Conservation (phyloP, 53 echinoderm and acorn worm genomes). For the Glandiceps talaboti region DNA sequence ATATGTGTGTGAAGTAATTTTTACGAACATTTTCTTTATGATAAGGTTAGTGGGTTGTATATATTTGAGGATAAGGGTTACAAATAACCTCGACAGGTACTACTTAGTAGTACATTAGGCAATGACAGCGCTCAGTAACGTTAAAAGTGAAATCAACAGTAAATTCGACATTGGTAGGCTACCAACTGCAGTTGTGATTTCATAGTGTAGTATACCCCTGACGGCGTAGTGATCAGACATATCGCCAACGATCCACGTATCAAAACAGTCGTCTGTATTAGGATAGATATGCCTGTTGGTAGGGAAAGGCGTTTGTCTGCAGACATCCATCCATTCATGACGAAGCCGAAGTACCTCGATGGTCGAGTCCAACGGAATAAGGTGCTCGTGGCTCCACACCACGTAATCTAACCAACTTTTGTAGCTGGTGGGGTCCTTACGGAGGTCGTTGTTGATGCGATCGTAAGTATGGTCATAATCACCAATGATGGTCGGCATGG, state of each 20-base stretch:
- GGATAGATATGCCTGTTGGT: constrained; percentile 27
- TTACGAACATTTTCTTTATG: too few relatives aligned
- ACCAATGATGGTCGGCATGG: constrained; percentile 37
- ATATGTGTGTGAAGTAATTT: too few relatives aligned
- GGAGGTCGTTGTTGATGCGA: constrained; percentile 41
- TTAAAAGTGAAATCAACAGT: too few relatives aligned
- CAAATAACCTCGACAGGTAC: too few relatives aligned
- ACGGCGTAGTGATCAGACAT: constrained; percentile 82
- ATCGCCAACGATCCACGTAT: constrained; percentile 31
- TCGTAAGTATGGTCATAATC: constrained; percentile 48
- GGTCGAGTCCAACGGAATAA: constrained; percentile 38
- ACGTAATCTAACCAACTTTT: constrained; percentile 60
- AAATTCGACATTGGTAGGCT: too few relatives aligned
- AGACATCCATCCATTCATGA: constrained; percentile 26
- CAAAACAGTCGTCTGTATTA: constrained; percentile 24
- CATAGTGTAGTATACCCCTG: constrained; percentile 36
- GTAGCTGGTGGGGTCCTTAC: background rate
- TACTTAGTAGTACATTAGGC: too few relatives aligned
- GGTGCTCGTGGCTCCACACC: constrained; percentile 45
- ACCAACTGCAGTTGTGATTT: too few relatives aligned
- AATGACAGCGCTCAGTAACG: too few relatives aligned
- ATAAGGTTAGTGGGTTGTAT: too few relatives aligned
- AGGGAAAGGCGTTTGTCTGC: constrained; percentile 10
- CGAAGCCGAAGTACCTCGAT: constrained; percentile 39
- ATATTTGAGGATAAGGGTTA: too few relatives aligned